phyloP scores from a whole-genome alignment of 2,888 invertebrate species.

The Teinopalpus imperialis region DNA sequence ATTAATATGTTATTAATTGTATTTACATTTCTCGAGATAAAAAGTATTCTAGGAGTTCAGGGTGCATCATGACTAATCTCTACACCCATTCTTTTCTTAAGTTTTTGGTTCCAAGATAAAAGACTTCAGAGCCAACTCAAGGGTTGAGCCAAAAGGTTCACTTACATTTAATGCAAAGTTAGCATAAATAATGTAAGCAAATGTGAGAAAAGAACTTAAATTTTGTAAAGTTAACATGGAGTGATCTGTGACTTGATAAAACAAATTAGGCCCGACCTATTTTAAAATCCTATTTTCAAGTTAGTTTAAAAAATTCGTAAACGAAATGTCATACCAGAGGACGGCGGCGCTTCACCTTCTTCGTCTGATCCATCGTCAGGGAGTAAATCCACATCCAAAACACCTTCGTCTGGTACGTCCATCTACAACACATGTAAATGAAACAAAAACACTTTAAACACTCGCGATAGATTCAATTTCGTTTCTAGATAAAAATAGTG shows the following conservation, averaged over 20 bases:
- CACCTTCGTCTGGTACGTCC: slow-evolving; percentile 76
- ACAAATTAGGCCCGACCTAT: background rate
- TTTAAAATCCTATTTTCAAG: background rate
- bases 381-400: slow-evolving; percentile 86
- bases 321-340: slow-evolving; percentile 61
- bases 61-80: too few species aligned
- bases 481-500: slow-evolving; percentile 28
- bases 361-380: slow-evolving; percentile 89
- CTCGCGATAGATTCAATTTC: slow-evolving; percentile 5
- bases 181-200: too few species aligned
- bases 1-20: too few species aligned
- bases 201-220: too few species aligned
- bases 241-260: background rate
- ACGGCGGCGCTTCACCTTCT: slow-evolving; percentile 85
- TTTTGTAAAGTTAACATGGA: too few species aligned
- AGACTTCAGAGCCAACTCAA: too few species aligned
- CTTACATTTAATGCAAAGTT: too few species aligned
- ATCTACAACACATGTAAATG: slow-evolving; percentile 53
- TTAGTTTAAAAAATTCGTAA: background rate
- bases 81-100: too few species aligned
- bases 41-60: too few species aligned
- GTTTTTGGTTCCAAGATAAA: too few species aligned
- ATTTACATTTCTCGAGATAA: too few species aligned
- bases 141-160: too few species aligned
- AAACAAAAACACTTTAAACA: slow-evolving; percentile 21